phyloP scores from a whole-genome alignment of 2,888 invertebrate genomes.

The Eupithecia dodoneata region DNA sequence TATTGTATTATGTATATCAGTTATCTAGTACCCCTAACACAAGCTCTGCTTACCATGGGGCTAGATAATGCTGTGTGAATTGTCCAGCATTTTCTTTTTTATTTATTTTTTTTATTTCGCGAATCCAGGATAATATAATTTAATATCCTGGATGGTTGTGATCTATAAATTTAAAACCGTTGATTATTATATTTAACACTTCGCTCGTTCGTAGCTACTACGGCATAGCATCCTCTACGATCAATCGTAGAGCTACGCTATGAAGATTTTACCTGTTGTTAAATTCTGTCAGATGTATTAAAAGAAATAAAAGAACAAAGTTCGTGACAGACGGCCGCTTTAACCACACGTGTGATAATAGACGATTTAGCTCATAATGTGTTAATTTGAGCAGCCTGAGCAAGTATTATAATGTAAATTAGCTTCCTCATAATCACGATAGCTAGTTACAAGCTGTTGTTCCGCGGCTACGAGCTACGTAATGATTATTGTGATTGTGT shows the following conservation, averaged over 20 bases:
- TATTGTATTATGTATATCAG: no score
- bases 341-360: not conserved
- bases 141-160: no score
- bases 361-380: constrained; percentile 49
- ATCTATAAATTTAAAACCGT: no score
- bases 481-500: constrained; percentile 35
- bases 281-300: not conserved
- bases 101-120: no score
- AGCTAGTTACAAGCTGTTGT: constrained; percentile 36
- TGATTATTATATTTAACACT: no score
- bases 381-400: constrained; percentile 52
- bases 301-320: not conserved
- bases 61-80: no score
- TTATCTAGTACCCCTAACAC: no score
- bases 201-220: not conserved
- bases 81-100: no score
- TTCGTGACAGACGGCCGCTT: not conserved
- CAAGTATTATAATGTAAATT: constrained; percentile 47
- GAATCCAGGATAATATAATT: no score
- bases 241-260: not conserved
- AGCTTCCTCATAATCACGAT: constrained; percentile 38
- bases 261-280: not conserved
- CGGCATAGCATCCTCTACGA: not conserved
- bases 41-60: no score
- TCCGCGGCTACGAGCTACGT: constrained; percentile 30